Evolutionary conservation across 1,140 invertebrate species (phyloP).

Genomic region (Leptopilina clavipes): DNA sequence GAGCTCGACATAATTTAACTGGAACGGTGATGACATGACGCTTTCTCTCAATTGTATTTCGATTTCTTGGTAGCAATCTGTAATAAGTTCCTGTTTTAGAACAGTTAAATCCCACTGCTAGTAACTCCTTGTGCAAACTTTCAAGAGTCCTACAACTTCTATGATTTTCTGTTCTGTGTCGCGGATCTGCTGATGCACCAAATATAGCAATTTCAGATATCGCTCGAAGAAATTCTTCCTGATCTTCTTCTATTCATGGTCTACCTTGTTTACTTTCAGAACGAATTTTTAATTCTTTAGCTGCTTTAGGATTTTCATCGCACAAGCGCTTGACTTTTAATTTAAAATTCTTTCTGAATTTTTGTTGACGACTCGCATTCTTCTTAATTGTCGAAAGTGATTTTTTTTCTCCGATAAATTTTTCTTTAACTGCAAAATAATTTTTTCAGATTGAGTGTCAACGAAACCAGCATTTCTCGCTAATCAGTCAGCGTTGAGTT

Average conservation of each 20-base stretch:
- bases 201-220: no score
- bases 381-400: neutral
- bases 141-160: conserved; percentile 43
- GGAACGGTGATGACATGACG: conserved; percentile 25
- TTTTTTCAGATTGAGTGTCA: neutral
- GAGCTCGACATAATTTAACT: conserved; percentile 26
- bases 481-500: neutral
- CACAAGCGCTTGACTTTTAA: conserved; percentile 6
- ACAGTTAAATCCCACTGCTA: conserved; percentile 36
- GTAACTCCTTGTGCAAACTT: conserved; percentile 40
- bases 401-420: neutral
- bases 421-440: neutral
- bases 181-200: no score
- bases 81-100: conserved; percentile 35
- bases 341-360: neutral
- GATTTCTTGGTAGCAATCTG: conserved; percentile 37
- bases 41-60: conserved; percentile 31
- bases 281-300: conserved; percentile 13
- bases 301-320: neutral
- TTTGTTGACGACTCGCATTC: neutral
- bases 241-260: conserved; percentile 41
- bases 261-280: conserved; percentile 24
- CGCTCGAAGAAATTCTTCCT: no score
- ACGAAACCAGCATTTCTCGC: neutral
- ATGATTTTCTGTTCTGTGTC: no score